Conservation (phyloP, 2,113 vertebrate genomes). For the Loxodonta africana region DNA sequence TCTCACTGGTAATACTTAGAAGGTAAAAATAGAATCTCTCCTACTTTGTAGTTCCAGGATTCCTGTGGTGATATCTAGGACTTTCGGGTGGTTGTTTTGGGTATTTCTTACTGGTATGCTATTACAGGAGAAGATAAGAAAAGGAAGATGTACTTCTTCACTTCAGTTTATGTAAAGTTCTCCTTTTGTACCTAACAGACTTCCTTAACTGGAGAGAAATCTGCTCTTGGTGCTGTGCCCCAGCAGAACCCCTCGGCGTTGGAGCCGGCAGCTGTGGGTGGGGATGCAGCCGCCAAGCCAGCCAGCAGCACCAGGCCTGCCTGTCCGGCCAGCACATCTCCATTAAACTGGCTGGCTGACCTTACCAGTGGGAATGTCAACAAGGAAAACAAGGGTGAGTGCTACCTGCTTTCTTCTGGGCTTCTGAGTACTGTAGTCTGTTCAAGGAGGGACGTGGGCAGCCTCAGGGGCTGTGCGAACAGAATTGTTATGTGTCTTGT, state of each 20-base stretch:
- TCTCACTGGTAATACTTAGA: conserved; percentile 22
- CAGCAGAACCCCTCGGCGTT: conserved; percentile 79
- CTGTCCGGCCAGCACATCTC: conserved; percentile 80
- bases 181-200: conserved; percentile 79
- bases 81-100: not conserved
- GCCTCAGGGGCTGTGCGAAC: not conserved
- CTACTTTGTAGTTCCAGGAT: not conserved
- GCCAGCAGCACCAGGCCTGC: conserved; percentile 80
- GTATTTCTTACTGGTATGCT: not conserved
- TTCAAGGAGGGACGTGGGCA: not conserved
- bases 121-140: not conserved
- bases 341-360: conserved; percentile 89
- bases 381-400: conserved; percentile 91
- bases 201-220: conserved; percentile 83
- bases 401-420: not conserved
- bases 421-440: not conserved
- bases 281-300: conserved; percentile 79
- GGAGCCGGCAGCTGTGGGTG: conserved; percentile 74
- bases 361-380: conserved; percentile 88
- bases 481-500: not conserved
- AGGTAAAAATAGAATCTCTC: not conserved
- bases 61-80: not conserved
- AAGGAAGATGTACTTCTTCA: not conserved
- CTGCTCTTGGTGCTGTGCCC: conserved; percentile 56
- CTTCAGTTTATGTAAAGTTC: not conserved